Evolutionary conservation across 2,113 vertebrate genomes (phyloP).

Genomic region (Gorsachius goisagi): DNA sequence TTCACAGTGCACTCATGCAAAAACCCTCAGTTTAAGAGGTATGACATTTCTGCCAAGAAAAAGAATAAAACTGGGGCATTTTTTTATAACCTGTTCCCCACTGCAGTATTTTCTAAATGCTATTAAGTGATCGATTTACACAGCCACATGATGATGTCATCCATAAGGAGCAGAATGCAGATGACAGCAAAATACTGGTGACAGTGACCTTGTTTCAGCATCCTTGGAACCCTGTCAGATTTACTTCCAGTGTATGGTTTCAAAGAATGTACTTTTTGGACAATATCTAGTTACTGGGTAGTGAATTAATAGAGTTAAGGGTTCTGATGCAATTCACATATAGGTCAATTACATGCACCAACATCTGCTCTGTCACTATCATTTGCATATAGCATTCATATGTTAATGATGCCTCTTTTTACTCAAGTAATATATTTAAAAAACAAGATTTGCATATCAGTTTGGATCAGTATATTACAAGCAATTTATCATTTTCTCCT

Average conservation of each 20-base stretch:
- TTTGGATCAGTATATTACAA: slow-evolving; percentile 88
- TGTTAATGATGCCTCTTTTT: slow-evolving; percentile 98
- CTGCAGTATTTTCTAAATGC: slow-evolving; percentile 85
- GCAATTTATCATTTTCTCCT: slow-evolving; percentile 93
- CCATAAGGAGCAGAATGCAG: slow-evolving; percentile 82
- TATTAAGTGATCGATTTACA: slow-evolving; percentile 91
- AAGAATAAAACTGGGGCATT: slow-evolving; percentile 81
- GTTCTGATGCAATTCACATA: slow-evolving; percentile 99
- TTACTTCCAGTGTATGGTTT: slow-evolving; percentile 82
- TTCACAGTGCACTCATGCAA: slow-evolving; percentile 91
- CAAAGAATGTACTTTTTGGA: slow-evolving; percentile 84
- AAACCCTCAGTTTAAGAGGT: slow-evolving; percentile 85
- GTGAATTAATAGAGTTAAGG: slow-evolving; percentile 94
- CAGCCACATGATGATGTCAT: slow-evolving; percentile 89
- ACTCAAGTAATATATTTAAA: slow-evolving; percentile 90
- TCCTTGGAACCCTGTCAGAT: slow-evolving; percentile 82
- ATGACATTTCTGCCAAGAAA: slow-evolving; percentile 85
- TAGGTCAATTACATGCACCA: slow-evolving; percentile 99
- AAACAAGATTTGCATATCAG: slow-evolving; percentile 94
- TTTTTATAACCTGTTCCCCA: slow-evolving; percentile 81
- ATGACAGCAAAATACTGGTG: slow-evolving; percentile 83
- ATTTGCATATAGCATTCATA: slow-evolving; percentile 99
- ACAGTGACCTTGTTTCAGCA: slow-evolving; percentile 84
- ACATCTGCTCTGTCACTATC: slow-evolving; percentile 98
- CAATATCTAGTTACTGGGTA: slow-evolving; percentile 86